Evolutionary conservation across 2,113 vertebrate genomes (phyloP).

Genomic region (Equus przewalskii): DNA sequence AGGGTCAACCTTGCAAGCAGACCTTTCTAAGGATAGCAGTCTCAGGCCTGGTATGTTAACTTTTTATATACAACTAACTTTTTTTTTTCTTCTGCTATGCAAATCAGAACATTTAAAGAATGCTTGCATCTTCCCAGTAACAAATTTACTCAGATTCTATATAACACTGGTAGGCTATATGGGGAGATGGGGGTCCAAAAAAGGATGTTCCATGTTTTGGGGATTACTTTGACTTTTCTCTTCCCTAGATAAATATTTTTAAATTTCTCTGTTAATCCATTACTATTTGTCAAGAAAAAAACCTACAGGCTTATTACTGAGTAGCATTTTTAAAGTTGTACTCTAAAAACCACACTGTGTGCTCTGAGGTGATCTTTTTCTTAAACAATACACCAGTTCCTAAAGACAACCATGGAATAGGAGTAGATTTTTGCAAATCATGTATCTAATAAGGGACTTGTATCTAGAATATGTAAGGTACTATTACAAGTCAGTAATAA

Average conservation of each 20-base stretch:
- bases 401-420: neutral
- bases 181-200: neutral
- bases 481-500: neutral
- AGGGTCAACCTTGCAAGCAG: neutral
- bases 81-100: neutral
- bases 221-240: neutral
- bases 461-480: neutral
- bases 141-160: slow-evolving; percentile 31
- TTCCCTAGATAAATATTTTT: neutral
- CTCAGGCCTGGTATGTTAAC: neutral
- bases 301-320: neutral
- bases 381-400: slow-evolving; percentile 10
- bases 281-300: neutral
- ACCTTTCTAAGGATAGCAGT: neutral
- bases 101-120: slow-evolving; percentile 26
- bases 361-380: slow-evolving; percentile 5
- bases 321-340: slow-evolving; percentile 29
- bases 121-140: neutral
- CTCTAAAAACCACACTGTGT: neutral
- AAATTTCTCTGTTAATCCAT: neutral
- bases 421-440: neutral
- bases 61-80: neutral
- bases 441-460: neutral
- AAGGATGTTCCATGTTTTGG: neutral
- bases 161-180: neutral